A percentile compares a stretch with the other conserved stretches of the same genome.
Conservation (phyloP, 2,797 vertebrate species). For the Eremophila alpestris region DNA sequence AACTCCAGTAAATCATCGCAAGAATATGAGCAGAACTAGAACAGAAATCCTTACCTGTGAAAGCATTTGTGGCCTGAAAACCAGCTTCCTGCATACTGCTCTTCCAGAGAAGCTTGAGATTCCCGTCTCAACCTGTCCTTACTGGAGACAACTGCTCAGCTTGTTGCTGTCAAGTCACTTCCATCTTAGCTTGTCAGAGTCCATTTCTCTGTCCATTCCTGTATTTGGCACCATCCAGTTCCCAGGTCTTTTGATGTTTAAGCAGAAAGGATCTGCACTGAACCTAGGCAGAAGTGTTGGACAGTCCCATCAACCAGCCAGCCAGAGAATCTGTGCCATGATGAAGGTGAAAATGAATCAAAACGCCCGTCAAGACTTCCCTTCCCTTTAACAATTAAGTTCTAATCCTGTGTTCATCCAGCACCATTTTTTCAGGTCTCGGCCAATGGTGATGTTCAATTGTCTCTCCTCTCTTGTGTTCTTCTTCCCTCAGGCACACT, state of each 20-base stretch:
- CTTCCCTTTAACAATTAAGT: conserved; percentile 52
- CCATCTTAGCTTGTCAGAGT: conserved; percentile 85
- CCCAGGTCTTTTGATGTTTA: conserved; percentile 17
- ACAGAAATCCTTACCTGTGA: conserved; percentile 87
- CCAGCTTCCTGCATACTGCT: conserved; percentile 98
- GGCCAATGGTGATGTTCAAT: conserved; percentile 25
- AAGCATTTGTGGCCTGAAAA: conserved; percentile 92
- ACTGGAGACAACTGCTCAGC: conserved; percentile 71
- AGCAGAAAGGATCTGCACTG: conserved; percentile 1
- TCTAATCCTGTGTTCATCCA: conserved; percentile 62
- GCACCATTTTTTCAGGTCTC: conserved; percentile 66
- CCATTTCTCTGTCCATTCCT: conserved; percentile 74
- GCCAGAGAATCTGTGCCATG: conserved; percentile 82
- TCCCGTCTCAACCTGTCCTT: conserved; percentile 84
- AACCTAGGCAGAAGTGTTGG: neutral
- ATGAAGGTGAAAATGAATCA: conserved; percentile 45
- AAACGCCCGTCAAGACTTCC: neutral
- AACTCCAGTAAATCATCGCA: neutral
- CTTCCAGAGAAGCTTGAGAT: conserved; percentile 79
- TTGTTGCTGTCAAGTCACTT: conserved; percentile 84
- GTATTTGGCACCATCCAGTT: conserved; percentile 60
- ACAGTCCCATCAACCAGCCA: conserved; percentile 78
- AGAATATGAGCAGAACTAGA: neutral
- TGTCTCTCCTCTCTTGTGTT: conserved; percentile 45
- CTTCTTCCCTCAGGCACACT: conserved; percentile 62